These are phyloP conservation scores for Sepioteuthis lessoniana DNA, from an alignment of 2,888 invertebrate species.

Conservation along the genomic window DNA sequence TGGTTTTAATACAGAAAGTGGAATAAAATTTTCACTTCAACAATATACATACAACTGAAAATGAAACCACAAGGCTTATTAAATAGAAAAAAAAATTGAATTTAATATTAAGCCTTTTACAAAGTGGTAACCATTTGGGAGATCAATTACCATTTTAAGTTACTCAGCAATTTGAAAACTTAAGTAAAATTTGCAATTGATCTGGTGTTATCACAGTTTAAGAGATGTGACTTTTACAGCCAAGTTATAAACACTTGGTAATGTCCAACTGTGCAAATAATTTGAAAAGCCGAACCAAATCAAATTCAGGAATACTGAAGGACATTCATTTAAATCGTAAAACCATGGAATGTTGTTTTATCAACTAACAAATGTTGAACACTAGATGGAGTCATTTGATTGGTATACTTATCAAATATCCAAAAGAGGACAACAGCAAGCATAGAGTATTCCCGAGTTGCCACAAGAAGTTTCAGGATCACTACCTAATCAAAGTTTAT, in stretches of 20 bases:
- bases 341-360: conserved; percentile 25
- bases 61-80: neutral
- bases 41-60: too few species aligned
- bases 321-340: conserved; percentile 17
- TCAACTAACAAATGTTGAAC: conserved; percentile 33
- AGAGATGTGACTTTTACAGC: neutral
- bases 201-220: conserved; percentile 11
- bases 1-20: neutral
- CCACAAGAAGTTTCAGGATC: neutral
- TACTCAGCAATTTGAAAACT: neutral
- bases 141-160: neutral
- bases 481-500: neutral
- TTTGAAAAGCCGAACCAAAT: conserved; percentile 6
- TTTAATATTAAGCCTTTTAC: too few species aligned
- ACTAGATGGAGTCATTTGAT: neutral
- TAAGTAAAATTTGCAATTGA: neutral
- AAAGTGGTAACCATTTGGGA: neutral
- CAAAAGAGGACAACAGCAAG: neutral
- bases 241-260: neutral
- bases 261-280: conserved; percentile 11
- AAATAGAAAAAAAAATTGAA: neutral
- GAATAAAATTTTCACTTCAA: neutral
- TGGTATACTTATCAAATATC: neutral
- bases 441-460: neutral
- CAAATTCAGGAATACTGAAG: conserved; percentile 10